These are phyloP conservation scores for Thermophis baileyi DNA, from an alignment of 2,113 vertebrate species.

Conservation along the genomic window DNA sequence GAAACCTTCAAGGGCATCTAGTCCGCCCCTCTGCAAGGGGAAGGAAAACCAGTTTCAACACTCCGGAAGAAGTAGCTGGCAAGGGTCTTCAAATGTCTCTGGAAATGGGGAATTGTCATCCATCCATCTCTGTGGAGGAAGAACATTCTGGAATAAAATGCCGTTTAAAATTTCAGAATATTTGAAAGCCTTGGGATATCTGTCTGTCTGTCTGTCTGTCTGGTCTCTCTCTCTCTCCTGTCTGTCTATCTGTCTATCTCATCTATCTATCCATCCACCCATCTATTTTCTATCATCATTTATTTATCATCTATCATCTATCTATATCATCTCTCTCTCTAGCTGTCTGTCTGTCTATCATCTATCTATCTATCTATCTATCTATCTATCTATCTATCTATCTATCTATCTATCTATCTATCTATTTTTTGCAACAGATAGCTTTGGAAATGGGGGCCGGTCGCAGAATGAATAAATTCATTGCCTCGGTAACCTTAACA, in stretches of 20 bases:
- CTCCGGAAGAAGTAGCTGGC: background rate
- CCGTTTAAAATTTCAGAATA: background rate
- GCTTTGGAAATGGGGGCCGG: background rate
- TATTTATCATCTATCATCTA: no score
- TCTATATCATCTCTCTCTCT: no score
- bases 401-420: no score
- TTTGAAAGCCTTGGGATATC: background rate
- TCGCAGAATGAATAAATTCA: background rate
- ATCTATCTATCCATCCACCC: no score
- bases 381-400: no score
- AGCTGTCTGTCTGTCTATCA: no score
- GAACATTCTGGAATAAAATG: background rate
- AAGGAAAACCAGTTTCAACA: background rate
- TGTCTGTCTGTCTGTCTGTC: background rate
- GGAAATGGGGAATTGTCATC: background rate
- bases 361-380: no score
- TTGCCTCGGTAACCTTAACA: background rate
- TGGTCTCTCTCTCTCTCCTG: no score
- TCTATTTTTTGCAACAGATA: background rate
- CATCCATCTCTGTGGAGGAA: background rate
- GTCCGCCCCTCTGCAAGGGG: background rate
- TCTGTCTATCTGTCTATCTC: no score
- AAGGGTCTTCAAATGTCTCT: background rate
- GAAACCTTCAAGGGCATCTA: background rate
- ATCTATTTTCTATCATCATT: no score